phyloP scores from a whole-genome alignment of 1,140 invertebrate genomes.

The Leptonema lineaticorne region DNA sequence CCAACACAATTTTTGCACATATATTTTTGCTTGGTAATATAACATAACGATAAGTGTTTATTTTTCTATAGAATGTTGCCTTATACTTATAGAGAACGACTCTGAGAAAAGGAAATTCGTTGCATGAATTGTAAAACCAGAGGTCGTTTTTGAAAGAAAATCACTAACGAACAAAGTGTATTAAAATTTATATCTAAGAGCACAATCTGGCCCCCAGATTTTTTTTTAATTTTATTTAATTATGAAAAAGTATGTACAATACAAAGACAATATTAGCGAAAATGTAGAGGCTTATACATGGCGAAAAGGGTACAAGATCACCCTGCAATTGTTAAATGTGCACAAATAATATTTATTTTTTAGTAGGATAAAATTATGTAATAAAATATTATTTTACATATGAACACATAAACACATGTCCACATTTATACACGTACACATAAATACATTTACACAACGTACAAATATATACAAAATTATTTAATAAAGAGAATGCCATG shows the following conservation, averaged over 20 bases:
- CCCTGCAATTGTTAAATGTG: conserved; percentile 43
- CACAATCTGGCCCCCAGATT: conserved; percentile 8
- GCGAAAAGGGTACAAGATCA: conserved; percentile 43
- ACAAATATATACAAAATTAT: conserved; percentile 16
- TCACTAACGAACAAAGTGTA: background rate
- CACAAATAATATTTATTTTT: conserved; percentile 38
- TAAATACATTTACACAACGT: background rate
- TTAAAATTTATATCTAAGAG: background rate
- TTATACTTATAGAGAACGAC: background rate
- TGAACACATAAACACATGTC: background rate
- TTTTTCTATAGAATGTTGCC: no score
- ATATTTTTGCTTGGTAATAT: no score
- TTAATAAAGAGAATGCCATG: conserved; percentile 19
- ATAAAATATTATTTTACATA: background rate
- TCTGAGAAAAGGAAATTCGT: background rate
- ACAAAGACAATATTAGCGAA: conserved; percentile 33
- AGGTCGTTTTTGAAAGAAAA: background rate
- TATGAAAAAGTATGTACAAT: no score
- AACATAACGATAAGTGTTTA: no score
- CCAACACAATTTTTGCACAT: no score
- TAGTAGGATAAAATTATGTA: background rate
- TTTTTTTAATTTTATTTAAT: conserved; percentile 10
- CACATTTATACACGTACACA: background rate
- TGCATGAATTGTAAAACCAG: conserved; percentile 2
- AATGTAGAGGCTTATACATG: conserved; percentile 43